phyloP scores from a whole-genome alignment of 2,888 invertebrate genomes.

The Diadegma fenestrale region DNA sequence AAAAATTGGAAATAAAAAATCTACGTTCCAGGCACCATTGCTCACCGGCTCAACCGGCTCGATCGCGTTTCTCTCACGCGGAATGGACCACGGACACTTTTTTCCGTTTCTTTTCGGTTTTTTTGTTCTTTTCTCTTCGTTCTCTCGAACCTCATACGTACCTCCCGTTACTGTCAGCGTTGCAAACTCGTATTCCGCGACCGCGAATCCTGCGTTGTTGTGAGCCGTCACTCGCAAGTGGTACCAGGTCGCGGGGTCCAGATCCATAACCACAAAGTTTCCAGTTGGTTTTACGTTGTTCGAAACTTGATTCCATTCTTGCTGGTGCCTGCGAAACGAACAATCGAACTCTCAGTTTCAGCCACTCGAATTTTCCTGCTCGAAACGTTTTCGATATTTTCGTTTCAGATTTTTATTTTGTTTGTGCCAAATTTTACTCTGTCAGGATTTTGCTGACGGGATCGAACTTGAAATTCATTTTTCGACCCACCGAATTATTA shows the following conservation, averaged over 20 bases:
- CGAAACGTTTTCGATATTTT: too few species aligned
- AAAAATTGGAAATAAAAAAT: constrained; percentile 66
- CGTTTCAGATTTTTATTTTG: too few species aligned
- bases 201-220: constrained; percentile 98
- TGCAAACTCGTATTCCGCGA: constrained; percentile 97
- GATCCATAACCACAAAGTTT: constrained; percentile 95
- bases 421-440: background rate
- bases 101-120: background rate
- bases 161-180: constrained; percentile 97
- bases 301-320: constrained; percentile 97
- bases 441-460: background rate
- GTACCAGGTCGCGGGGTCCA: constrained; percentile 98
- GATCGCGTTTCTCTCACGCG: constrained; percentile 28
- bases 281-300: constrained; percentile 96
- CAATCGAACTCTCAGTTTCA: background rate
- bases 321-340: constrained; percentile 88
- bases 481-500: background rate
- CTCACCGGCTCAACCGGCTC: constrained; percentile 67
- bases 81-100: constrained; percentile 46
- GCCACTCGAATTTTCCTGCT: background rate
- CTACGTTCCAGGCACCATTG: constrained; percentile 71
- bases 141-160: constrained; percentile 85
- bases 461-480: background rate
- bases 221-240: constrained; percentile 96
- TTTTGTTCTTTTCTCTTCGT: background rate